Percentiles rank a stretch among this genome's conserved stretches.
Evolutionary conservation across 2,888 invertebrate genomes (phyloP).

Genomic region (Agelastica alni): DNA sequence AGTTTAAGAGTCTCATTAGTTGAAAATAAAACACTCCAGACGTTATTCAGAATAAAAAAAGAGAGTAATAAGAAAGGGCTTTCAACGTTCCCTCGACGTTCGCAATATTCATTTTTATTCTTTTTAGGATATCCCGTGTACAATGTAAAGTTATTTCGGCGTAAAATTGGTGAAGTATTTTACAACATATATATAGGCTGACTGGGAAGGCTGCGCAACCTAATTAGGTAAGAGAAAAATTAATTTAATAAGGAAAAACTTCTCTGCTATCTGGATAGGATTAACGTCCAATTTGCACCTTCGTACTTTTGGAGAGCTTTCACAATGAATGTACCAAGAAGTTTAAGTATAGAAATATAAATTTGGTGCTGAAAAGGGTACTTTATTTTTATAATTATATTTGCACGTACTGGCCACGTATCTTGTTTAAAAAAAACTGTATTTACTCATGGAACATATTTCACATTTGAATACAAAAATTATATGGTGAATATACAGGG

Average conservation of each 20-base stretch:
- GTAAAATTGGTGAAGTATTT: slow-evolving; percentile 17
- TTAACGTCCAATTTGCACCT: slow-evolving; percentile 14
- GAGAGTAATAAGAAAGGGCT: slow-evolving; percentile 34
- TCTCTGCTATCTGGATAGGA: slow-evolving; percentile 1
- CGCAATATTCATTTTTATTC: slow-evolving; percentile 29
- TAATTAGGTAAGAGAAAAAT: slow-evolving; percentile 14
- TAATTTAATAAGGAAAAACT: slow-evolving; percentile 14
- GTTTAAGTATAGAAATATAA: too few species aligned
- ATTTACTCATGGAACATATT: too few species aligned
- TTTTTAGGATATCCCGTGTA: slow-evolving; percentile 24
- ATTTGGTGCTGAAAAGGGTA: too few species aligned
- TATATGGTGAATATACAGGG: too few species aligned
- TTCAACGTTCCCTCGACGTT: slow-evolving; percentile 25
- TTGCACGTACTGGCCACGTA: too few species aligned
- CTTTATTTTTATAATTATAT: too few species aligned
- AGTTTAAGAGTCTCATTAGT: slow-evolving; percentile 38
- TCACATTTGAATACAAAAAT: too few species aligned
- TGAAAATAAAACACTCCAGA: slow-evolving; percentile 36
- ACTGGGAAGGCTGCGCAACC: slow-evolving; percentile 6
- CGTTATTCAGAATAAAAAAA: slow-evolving; percentile 25
- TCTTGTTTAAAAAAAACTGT: too few species aligned
- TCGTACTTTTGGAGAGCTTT: slow-evolving; percentile 3
- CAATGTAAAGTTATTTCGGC: slow-evolving; percentile 25
- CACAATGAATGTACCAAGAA: too few species aligned
- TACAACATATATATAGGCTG: slow-evolving; percentile 16